phyloP scores from a whole-genome alignment of 2,113 vertebrate genomes.

The Dipodomys spectabilis region DNA sequence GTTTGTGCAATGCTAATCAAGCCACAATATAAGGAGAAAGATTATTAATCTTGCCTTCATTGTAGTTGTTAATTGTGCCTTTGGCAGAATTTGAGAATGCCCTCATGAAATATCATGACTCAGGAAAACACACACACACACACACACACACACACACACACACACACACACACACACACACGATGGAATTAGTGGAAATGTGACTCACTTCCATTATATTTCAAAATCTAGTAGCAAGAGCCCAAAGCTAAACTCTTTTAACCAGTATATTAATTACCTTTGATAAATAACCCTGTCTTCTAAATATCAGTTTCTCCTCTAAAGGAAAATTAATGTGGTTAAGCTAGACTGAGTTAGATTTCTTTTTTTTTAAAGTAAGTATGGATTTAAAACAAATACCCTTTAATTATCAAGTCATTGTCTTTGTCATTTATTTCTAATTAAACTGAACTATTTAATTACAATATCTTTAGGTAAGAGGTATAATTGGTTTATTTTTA shows the following conservation, averaged over 20 bases:
- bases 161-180: not conserved
- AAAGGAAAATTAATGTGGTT: constrained; percentile 9
- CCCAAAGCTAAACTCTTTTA: not conserved
- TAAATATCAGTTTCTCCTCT: not conserved
- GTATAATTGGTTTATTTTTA: constrained; percentile 67
- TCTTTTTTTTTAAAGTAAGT: not conserved
- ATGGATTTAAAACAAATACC: not conserved
- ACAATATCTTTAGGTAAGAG: constrained; percentile 54
- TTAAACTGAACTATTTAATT: constrained; percentile 67
- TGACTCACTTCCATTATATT: not conserved
- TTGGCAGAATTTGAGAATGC: not conserved
- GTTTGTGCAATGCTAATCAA: not conserved
- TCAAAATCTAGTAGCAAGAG: not conserved
- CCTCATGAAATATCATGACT: not conserved
- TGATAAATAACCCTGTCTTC: not conserved
- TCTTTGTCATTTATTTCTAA: constrained; percentile 61
- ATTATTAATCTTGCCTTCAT: not conserved
- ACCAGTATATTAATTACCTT: not conserved
- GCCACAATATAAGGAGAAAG: not conserved
- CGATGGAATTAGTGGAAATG: not conserved
- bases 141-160: not conserved
- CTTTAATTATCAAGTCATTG: constrained; percentile 58
- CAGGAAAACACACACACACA: not conserved
- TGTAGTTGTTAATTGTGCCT: not conserved
- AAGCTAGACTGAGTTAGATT: not conserved